These are phyloP conservation scores for Bothrops alternatus DNA, from an alignment of 2,797 vertebrate genomes.

Conservation along the genomic window DNA sequence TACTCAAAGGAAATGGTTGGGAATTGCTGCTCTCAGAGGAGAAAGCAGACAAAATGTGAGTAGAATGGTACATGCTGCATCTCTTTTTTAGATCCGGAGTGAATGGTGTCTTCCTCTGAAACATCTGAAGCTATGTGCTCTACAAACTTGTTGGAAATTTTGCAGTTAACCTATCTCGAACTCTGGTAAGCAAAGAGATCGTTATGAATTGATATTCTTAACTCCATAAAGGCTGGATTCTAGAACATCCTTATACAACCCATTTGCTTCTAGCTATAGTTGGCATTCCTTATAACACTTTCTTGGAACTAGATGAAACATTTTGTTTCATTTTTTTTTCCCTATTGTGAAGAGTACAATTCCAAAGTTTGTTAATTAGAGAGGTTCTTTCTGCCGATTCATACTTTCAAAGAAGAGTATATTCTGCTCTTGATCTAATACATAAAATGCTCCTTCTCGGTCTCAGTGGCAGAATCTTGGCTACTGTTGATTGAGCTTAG, in stretches of 20 bases:
- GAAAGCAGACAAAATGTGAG: not conserved
- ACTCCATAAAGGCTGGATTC: constrained; percentile 27
- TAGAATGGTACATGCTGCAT: not conserved
- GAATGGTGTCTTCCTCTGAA: not conserved
- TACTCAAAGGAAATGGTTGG: not conserved
- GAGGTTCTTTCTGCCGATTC: constrained; percentile 20
- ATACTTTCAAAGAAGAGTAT: constrained; percentile 5
- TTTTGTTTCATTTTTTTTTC: not conserved
- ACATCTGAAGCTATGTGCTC: not conserved
- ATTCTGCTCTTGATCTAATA: constrained; percentile 17
- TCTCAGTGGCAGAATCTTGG: constrained; percentile 27
- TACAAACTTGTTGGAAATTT: constrained; percentile 8
- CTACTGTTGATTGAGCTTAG: constrained; percentile 24
- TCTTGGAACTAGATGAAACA: constrained; percentile 39
- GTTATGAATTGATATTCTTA: not conserved
- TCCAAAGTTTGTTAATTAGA: constrained; percentile 9
- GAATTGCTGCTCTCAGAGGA: not conserved
- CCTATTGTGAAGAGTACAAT: not conserved
- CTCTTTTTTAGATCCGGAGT: not conserved
- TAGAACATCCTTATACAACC: constrained; percentile 13
- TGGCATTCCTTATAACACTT: constrained; percentile 27
- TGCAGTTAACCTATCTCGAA: constrained; percentile 24
- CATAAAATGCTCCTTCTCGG: not conserved
- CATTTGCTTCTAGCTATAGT: not conserved
- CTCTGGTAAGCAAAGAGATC: constrained; percentile 28